Evolutionary conservation across 2,113 vertebrate genomes (phyloP).

Genomic region (Corydoras sp.): DNA sequence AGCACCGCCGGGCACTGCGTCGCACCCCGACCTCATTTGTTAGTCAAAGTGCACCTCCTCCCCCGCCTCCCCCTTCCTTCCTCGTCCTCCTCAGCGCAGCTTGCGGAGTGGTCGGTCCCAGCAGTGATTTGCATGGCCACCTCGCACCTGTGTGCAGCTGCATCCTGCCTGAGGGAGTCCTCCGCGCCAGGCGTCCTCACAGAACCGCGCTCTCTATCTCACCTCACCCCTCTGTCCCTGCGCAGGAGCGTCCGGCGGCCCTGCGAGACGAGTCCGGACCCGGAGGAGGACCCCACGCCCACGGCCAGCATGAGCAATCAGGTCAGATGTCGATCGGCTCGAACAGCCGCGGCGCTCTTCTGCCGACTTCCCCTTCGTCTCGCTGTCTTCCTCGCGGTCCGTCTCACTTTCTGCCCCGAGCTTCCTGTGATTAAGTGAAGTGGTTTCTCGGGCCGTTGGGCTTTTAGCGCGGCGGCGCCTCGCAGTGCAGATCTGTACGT

Average conservation of each 20-base stretch:
- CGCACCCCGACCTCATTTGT: slow-evolving; percentile 51
- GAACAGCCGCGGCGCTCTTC: background rate
- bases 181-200: background rate
- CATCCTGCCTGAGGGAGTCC: slow-evolving; percentile 22
- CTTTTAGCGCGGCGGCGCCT: background rate
- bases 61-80: slow-evolving; percentile 2
- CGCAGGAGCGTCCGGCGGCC: too few species aligned
- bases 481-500: too few species aligned
- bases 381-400: background rate
- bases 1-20: too few species aligned
- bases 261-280: slow-evolving; percentile 6
- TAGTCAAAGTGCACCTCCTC: slow-evolving; percentile 57
- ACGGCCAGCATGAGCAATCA: slow-evolving; percentile 11
- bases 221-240: too few species aligned
- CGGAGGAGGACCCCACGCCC: background rate
- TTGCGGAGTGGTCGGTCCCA: slow-evolving; percentile 19
- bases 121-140: slow-evolving; percentile 59
- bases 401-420: background rate
- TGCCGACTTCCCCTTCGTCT: background rate
- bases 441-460: background rate
- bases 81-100: background rate
- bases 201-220: background rate
- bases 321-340: slow-evolving; percentile 24
- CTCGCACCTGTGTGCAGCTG: slow-evolving; percentile 47
- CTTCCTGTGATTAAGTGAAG: slow-evolving; percentile 3